Conservation (phyloP, 2,888 invertebrate species). For the Parascotia fuliginaria region DNA sequence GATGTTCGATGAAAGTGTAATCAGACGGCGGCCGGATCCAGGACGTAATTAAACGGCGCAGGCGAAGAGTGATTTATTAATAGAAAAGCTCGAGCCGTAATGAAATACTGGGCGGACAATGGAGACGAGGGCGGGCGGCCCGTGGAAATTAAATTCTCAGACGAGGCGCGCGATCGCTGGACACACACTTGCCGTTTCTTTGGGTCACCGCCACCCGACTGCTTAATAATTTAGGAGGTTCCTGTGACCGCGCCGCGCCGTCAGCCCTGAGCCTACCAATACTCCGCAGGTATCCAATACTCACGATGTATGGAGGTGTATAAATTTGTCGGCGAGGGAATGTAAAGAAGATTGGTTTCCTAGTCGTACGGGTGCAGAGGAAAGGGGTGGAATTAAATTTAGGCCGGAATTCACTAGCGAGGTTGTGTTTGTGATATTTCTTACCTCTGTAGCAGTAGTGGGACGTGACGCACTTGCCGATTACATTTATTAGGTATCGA, state of each 20-base stretch:
- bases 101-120: conserved; percentile 86
- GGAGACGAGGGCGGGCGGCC: conserved; percentile 76
- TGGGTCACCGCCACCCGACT: conserved; percentile 55
- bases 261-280: conserved; percentile 29
- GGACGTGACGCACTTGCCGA: conserved; percentile 70
- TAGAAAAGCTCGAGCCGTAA: conserved; percentile 85
- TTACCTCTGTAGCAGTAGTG: conserved; percentile 65
- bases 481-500: conserved; percentile 65
- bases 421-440: conserved; percentile 76
- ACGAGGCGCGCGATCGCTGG: conserved; percentile 61
- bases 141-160: conserved; percentile 84
- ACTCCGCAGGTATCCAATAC: conserved; percentile 49
- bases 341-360: conserved; percentile 84
- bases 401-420: conserved; percentile 75
- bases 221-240: conserved; percentile 72
- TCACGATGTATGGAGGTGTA: conserved; percentile 78
- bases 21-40: conserved; percentile 83
- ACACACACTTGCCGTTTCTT: conserved; percentile 73
- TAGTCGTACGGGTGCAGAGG: conserved; percentile 71
- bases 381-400: conserved; percentile 83
- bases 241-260: conserved; percentile 42
- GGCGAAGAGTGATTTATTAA: conserved; percentile 86
- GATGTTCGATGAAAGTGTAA: conserved; percentile 86
- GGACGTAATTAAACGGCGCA: conserved; percentile 84
- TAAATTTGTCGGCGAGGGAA: conserved; percentile 84